Evolutionary conservation across 2,797 vertebrate genomes (phyloP).

Genomic region (Aselliscus stoliczkanus): DNA sequence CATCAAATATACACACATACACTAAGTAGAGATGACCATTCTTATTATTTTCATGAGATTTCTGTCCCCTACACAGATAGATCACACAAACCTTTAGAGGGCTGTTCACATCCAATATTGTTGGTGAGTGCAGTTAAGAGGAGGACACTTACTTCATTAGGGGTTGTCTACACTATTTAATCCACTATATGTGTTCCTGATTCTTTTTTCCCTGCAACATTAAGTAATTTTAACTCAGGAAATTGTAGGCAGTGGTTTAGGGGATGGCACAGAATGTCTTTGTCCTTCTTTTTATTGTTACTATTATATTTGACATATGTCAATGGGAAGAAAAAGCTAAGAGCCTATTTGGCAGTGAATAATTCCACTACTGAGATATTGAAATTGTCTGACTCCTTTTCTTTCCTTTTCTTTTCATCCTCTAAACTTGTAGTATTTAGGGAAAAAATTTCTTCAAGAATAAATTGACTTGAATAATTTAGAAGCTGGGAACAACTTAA

Average conservation of each 20-base stretch:
- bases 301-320: conserved; percentile 27
- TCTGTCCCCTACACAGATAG: background rate
- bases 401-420: conserved; percentile 16
- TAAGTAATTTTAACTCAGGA: conserved; percentile 50
- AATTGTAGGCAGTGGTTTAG: conserved; percentile 17
- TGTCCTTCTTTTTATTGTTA: conserved; percentile 3
- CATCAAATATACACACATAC: background rate
- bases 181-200: background rate
- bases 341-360: conserved; percentile 31
- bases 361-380: conserved; percentile 8
- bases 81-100: background rate
- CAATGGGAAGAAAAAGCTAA: conserved; percentile 37
- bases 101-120: rapidly evolving
- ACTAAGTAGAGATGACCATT: background rate
- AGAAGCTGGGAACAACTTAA: background rate
- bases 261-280: background rate
- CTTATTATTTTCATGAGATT: background rate
- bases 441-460: background rate
- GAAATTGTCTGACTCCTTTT: background rate
- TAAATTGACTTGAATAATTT: background rate
- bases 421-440: background rate
- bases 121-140: rapidly evolving
- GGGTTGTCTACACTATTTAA: background rate
- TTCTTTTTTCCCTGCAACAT: background rate
- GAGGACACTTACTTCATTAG: background rate